Evolutionary conservation across 2,113 vertebrate genomes (phyloP), one percentile per base, ranked within the genome.

Genomic region (Turdus rufiventris): DNA sequence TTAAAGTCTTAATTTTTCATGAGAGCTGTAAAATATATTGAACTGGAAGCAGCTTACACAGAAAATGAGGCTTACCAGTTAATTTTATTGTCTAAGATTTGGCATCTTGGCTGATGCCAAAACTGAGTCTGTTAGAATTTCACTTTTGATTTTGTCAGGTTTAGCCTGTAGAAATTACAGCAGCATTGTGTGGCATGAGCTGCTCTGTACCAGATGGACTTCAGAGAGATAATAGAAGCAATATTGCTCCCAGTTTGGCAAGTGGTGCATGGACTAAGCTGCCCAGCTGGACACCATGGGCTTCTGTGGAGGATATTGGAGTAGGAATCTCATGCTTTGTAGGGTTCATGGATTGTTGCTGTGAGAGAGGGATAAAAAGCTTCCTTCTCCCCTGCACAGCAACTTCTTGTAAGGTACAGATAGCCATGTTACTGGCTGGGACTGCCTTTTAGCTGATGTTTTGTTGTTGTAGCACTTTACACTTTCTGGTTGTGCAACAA

Each of bases 1-100:
- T 72, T 62, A 80, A 93, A 95, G 74, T 67, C 31, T 85, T 89
- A 75, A 45, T 91, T 94, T 96, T 95, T 91, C 62, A 82, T 53
- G 45, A 85, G 18, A 79, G 36, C 40, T 82, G n/a, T 79, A 78
- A 91, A 96, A 80, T 80, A 81, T 93, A 89, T 81, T 82, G 67
- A 85, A 76, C 54, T 82, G 26, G 26, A 94, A 92, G 45, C 0
- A 0, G 16, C 54, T 89, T 85, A 57, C 70, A 58, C 10, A 57
- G 83, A 88, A 95, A 91, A 87, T 63, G 50, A 87, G 47, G 89
- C 48, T 86, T 66, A 68, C 12, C 23, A 66, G 24, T 95, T 95
- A 79, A 76, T 91, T 93, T 97, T 88, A 88, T 88, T 88, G 54
- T 83, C 40, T 40, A 68, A 89, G 62, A 57, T 91, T 79, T 94